Evolutionary conservation across 2,888 invertebrate species (phyloP).

Genomic region (Cotesia congregata): DNA sequence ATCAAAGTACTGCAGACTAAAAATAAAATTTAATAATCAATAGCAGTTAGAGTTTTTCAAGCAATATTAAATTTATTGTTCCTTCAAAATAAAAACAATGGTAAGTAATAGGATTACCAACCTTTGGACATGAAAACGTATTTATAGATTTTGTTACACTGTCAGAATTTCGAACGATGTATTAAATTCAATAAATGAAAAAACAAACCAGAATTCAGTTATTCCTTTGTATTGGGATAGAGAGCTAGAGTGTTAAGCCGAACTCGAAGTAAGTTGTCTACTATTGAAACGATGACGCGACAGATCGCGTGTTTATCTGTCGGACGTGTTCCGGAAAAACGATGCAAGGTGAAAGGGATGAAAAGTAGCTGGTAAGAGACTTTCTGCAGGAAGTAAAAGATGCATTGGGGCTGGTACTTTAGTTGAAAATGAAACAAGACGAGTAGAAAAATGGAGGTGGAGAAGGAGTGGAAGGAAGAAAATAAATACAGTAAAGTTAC

Average conservation of each 20-base stretch:
- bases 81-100: too few relatives aligned
- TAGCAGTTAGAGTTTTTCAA: too few relatives aligned
- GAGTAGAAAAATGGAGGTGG: not conserved
- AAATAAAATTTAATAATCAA: too few relatives aligned
- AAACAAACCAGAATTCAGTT: not conserved
- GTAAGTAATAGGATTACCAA: not conserved
- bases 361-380: constrained; percentile 4
- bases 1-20: too few relatives aligned
- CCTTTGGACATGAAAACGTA: not conserved
- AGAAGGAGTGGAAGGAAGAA: not conserved
- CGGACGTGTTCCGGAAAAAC: constrained; percentile 22
- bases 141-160: not conserved
- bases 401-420: constrained; percentile 1
- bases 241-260: not conserved
- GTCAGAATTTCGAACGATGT: not conserved
- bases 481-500: not conserved
- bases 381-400: not conserved
- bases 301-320: constrained; percentile 28
- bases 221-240: not conserved
- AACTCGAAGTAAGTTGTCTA: constrained; percentile 16
- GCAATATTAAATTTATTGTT: not conserved
- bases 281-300: constrained; percentile 25
- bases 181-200: not conserved
- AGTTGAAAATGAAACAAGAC: not conserved
- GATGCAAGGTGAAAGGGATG: not conserved